Base-by-base conservation (phyloP, 2,113 vertebrate genomes). In the Pollachius pollachius region DNA sequence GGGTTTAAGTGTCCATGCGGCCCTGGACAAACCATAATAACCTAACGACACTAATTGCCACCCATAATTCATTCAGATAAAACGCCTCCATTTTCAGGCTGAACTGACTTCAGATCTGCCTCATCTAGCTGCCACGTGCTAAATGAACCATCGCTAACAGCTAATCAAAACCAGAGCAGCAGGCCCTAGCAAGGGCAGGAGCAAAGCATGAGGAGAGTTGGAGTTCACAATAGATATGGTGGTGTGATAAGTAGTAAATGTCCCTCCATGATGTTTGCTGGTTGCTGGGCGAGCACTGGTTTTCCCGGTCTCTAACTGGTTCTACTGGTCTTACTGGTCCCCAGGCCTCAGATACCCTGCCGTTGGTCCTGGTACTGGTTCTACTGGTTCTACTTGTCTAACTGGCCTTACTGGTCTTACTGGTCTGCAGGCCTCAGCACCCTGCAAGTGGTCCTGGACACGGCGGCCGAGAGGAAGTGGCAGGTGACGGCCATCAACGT, bases 401-500 rank as follows among this genome's bases (percentile, higher is more conserved):
- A 9, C 54, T 57, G 54, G 54, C 8, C 2, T 57, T 17, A 58
- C n/a, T 18, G 56, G 56, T 41, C 27, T 72, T 8, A 78, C 52
- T 48, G 0, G 70, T 62, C 81, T 18, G 19, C 41, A 99, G 97
- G 97, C 48, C 90, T 99, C 73, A 98, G 96, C 19, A 98, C 96
- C 0, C 87, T 99, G 69, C 97, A 99, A 92, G 95, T 97, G 69
- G 97, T 99, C 68, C 90, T 99, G 88, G 97, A 99, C 88, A 97
- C 94, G 6, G 97, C 97, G 6, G 96, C 97, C 15, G 96, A 98
- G 82, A 96, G 95, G 91, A 98, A 99, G 85, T 99, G 97, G 97
- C 97, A 98, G 82, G 97, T 99, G 90, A 99, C 96, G 4, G 97
- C 97, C 74, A 99, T 99, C 89, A 98, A 99, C 30, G 97, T 99